Evolutionary conservation across 2,113 vertebrate species (phyloP).

Genomic region (Reinhardtius hippoglossoides): DNA sequence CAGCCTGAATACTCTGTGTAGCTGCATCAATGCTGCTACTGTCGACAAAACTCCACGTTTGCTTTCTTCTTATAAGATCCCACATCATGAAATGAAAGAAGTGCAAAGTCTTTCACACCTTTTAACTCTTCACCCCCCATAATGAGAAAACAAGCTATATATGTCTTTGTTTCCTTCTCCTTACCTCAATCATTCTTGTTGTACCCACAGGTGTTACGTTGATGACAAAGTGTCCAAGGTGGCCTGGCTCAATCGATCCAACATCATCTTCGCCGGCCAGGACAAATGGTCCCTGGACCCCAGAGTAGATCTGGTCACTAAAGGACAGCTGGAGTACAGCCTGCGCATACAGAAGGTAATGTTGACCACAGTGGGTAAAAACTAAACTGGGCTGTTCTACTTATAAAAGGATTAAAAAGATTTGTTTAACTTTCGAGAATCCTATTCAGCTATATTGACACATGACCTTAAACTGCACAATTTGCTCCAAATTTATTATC

Average conservation of each 20-base stretch:
- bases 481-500: constrained; percentile 21
- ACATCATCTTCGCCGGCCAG: constrained; percentile 97
- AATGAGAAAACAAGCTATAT: neutral
- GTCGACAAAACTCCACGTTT: too few species aligned
- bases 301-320: constrained; percentile 95
- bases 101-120: neutral
- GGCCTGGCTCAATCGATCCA: constrained; percentile 99
- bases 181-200: constrained; percentile 19
- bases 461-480: neutral
- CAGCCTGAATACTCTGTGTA: too few species aligned
- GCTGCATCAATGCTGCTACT: too few species aligned
- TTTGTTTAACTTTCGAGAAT: neutral
- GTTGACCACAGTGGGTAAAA: neutral
- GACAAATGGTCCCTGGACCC: constrained; percentile 99
- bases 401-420: neutral
- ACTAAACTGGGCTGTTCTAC: neutral
- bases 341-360: constrained; percentile 94
- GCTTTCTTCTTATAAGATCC: too few species aligned
- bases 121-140: neutral
- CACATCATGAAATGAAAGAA: too few species aligned
- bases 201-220: constrained; percentile 91
- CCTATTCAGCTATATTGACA: neutral
- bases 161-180: neutral
- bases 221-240: constrained; percentile 98
- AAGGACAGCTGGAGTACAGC: constrained; percentile 97